A percentile compares a stretch with the other conserved stretches of the same genome.
phyloP scores from a whole-genome alignment of 2,888 invertebrate genomes.

The Matsumyia berberina region DNA sequence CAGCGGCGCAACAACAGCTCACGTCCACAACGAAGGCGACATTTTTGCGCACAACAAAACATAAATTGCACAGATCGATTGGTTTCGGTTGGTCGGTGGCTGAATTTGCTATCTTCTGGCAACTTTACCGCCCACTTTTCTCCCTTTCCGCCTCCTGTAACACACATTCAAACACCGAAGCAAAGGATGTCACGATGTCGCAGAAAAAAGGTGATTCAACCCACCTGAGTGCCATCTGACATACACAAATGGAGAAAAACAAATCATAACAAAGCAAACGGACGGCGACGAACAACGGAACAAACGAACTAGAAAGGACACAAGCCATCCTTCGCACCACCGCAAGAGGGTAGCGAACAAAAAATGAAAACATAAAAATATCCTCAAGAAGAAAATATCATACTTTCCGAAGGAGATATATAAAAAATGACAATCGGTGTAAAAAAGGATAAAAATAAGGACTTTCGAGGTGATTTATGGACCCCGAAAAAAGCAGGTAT shows the following conservation, averaged over 20 bases:
- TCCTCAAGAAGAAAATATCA: constrained; percentile 52
- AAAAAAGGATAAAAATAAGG: constrained; percentile 59
- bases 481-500: constrained; percentile 53
- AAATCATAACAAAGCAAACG: constrained; percentile 51
- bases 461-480: constrained; percentile 71
- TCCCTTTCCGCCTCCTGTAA: background rate
- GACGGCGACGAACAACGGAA: constrained; percentile 41
- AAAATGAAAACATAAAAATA: constrained; percentile 32
- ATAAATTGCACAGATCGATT: constrained; percentile 73
- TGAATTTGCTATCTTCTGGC: constrained; percentile 40
- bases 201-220: constrained; percentile 41
- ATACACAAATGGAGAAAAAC: constrained; percentile 60
- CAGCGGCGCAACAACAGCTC: background rate
- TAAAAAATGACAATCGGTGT: constrained; percentile 65
- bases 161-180: constrained; percentile 12
- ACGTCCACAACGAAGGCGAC: constrained; percentile 3
- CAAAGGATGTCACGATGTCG: constrained; percentile 48
- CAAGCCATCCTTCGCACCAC: constrained; percentile 22
- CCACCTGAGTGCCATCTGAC: constrained; percentile 70
- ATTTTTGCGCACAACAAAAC: constrained; percentile 53
- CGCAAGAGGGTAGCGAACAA: background rate
- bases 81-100: constrained; percentile 53
- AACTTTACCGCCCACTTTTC: constrained; percentile 16
- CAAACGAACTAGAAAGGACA: constrained; percentile 52
- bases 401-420: constrained; percentile 42